Conservation (phyloP, 2,888 invertebrate species). For the Trissolcus japonicus region DNA sequence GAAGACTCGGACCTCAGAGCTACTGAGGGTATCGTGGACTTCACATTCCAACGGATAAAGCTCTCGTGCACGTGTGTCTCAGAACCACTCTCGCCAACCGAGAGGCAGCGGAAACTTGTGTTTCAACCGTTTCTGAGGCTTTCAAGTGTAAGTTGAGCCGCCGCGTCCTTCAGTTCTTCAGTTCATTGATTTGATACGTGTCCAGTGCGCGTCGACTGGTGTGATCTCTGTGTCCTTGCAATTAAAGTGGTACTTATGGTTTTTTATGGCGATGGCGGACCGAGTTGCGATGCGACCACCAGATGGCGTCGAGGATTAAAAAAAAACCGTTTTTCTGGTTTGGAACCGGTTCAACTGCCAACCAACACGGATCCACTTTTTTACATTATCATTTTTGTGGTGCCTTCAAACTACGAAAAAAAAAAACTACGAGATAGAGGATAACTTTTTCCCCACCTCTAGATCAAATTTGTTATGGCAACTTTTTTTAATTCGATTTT, state of each 20-base stretch:
- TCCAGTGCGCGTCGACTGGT: conserved; percentile 23
- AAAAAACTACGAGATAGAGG: too few relatives aligned
- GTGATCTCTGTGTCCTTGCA: background rate
- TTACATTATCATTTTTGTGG: background rate
- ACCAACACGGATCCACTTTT: background rate
- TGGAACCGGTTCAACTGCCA: conserved; percentile 7
- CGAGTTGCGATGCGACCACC: conserved; percentile 11
- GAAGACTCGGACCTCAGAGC: conserved; percentile 78
- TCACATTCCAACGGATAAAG: conserved; percentile 81
- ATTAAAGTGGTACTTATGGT: background rate
- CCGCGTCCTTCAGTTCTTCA: conserved; percentile 42
- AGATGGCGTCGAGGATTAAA: conserved; percentile 27
- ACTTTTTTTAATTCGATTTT: too few relatives aligned
- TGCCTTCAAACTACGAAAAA: too few relatives aligned
- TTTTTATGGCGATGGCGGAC: conserved; percentile 32
- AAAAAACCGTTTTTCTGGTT: conserved; percentile 15
- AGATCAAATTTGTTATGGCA: too few relatives aligned
- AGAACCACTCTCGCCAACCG: conserved; percentile 64
- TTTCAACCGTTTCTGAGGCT: conserved; percentile 55
- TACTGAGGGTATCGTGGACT: conserved; percentile 84
- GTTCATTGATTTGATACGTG: conserved; percentile 1
- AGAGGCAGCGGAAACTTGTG: conserved; percentile 54
- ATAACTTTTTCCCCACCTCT: too few relatives aligned
- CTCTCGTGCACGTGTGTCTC: conserved; percentile 62
- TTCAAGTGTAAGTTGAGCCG: conserved; percentile 65